Conservation (phyloP, 2,888 invertebrate species). For the Yponomeuta sedellus region DNA sequence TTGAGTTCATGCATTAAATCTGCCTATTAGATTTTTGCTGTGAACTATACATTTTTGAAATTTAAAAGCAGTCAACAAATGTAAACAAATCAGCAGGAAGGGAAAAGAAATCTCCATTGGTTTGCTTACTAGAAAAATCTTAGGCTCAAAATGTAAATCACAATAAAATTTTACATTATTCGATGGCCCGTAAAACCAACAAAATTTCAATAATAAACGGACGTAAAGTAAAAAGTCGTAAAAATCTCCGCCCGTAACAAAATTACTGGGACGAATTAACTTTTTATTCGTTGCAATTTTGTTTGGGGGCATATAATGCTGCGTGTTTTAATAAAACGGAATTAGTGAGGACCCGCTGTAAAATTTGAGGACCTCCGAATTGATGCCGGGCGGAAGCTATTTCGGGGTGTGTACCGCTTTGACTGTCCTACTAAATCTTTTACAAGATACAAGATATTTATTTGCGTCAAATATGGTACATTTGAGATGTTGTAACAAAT, state of each 20-base stretch:
- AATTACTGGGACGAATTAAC: constrained; percentile 44
- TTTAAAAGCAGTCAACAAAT: too few species aligned
- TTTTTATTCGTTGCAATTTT: constrained; percentile 51
- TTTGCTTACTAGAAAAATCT: too few species aligned
- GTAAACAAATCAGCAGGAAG: too few species aligned
- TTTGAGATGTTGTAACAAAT: too few species aligned
- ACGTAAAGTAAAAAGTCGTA: constrained; percentile 37
- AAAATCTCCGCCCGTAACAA: constrained; percentile 37
- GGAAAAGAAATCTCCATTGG: too few species aligned
- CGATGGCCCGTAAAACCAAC: neutral
- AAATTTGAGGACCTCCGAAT: constrained; percentile 63
- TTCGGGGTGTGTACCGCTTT: constrained; percentile 39
- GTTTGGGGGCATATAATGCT: constrained; percentile 46
- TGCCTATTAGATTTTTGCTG: too few species aligned
- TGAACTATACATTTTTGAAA: too few species aligned
- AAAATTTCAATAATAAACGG: constrained; percentile 5
- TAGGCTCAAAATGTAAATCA: neutral
- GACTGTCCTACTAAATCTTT: neutral
- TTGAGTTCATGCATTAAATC: too few species aligned
- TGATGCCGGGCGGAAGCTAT: constrained; percentile 58
- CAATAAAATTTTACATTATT: neutral
- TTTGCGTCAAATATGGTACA: too few species aligned
- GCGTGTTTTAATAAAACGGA: constrained; percentile 67
- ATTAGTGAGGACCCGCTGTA: constrained; percentile 56
- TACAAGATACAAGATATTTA: too few species aligned